Conservation (phyloP, 2,888 invertebrate genomes). For the Pheosia tremula region DNA sequence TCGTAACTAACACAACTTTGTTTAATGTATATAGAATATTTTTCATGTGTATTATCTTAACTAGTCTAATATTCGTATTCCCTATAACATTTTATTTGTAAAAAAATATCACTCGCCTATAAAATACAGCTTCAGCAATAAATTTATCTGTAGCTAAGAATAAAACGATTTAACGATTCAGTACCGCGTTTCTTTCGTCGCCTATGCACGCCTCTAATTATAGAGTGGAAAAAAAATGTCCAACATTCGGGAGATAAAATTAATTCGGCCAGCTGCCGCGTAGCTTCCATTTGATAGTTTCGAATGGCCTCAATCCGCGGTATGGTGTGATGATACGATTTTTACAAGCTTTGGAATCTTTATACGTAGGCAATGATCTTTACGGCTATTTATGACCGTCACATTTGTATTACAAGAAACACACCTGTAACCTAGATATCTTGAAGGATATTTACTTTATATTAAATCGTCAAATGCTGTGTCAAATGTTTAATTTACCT, state of each 20-base stretch:
- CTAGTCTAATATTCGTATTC: not conserved
- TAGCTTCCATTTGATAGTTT: conserved; percentile 36
- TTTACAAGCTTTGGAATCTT: not conserved
- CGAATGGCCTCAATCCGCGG: conserved; percentile 30
- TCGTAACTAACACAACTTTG: too few relatives aligned
- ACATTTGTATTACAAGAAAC: not conserved
- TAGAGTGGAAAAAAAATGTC: conserved; percentile 51
- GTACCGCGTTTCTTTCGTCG: conserved; percentile 42
- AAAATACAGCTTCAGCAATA: not conserved
- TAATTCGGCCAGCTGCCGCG: conserved; percentile 69
- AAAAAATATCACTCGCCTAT: not conserved
- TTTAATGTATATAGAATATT: too few relatives aligned
- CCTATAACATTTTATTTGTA: not conserved
- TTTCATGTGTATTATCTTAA: not conserved
- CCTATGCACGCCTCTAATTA: conserved; percentile 50
- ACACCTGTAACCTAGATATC: not conserved
- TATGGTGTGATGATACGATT: conserved; percentile 14
- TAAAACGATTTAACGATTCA: conserved; percentile 28
- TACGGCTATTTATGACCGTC: not conserved
- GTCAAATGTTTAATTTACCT: conserved; percentile 20
- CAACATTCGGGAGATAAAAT: conserved; percentile 58
- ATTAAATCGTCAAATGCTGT: conserved; percentile 14
- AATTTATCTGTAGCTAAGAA: not conserved
- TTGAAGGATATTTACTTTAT: conserved; percentile 12
- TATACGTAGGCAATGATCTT: not conserved